Conservation (phyloP, 2,888 invertebrate species). For the Hyppa rectilinea region DNA sequence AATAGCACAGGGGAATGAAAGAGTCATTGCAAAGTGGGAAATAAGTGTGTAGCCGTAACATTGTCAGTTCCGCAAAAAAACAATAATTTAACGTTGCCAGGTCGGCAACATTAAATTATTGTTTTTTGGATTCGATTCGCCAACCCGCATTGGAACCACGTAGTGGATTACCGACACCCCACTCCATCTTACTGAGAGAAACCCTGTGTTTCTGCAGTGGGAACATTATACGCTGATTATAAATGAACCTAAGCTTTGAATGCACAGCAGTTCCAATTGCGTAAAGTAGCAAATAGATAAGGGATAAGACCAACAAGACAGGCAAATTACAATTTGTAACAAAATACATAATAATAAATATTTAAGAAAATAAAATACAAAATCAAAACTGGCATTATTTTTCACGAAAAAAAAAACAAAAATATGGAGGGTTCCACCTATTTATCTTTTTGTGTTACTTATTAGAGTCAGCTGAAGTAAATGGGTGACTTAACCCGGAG, state of each 20-base stretch:
- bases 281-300: too few relatives aligned
- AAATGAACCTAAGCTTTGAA: too few relatives aligned
- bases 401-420: slow-evolving; percentile 2
- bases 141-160: too few relatives aligned
- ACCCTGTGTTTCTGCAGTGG: too few relatives aligned
- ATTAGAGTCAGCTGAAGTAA: slow-evolving; percentile 62
- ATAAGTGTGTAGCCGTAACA: neutral
- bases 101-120: too few relatives aligned
- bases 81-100: too few relatives aligned
- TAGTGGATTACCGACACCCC: too few relatives aligned
- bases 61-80: too few relatives aligned
- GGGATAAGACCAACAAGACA: neutral
- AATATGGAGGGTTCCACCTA: slow-evolving; percentile 34
- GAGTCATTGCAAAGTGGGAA: neutral
- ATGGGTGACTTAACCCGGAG: slow-evolving; percentile 55
- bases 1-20: neutral
- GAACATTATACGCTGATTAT: too few relatives aligned
- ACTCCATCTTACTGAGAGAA: too few relatives aligned
- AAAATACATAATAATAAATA: neutral
- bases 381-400: neutral
- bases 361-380: neutral
- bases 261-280: neutral
- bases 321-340: neutral
- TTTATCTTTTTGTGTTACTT: slow-evolving; percentile 52
- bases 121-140: too few relatives aligned